phyloP scores from a whole-genome alignment of 2,888 invertebrate genomes.

The Mongoloraphidia duomilia region DNA sequence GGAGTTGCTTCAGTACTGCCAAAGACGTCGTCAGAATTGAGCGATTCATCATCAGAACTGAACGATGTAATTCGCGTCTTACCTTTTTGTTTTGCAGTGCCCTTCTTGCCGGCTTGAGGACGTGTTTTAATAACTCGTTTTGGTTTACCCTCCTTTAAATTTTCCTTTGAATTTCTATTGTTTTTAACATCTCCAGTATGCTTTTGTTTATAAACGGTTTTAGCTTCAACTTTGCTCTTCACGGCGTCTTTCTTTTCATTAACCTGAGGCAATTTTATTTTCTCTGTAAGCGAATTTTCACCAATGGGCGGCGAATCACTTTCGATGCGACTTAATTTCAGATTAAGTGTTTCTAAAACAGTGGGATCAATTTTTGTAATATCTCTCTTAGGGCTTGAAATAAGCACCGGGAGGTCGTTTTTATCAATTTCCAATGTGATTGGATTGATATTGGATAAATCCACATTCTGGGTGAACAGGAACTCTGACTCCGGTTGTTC shows the following conservation, averaged over 20 bases:
- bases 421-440: conserved; percentile 57
- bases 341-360: conserved; percentile 51
- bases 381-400: conserved; percentile 55
- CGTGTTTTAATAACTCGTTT: conserved; percentile 48
- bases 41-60: conserved; percentile 60
- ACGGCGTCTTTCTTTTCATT: conserved; percentile 13
- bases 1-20: conserved; percentile 63
- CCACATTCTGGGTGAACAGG: conserved; percentile 60
- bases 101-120: conserved; percentile 42
- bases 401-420: conserved; percentile 38
- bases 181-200: conserved; percentile 28
- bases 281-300: conserved; percentile 41
- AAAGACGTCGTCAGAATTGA: conserved; percentile 64
- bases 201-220: conserved; percentile 13
- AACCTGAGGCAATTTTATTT: conserved; percentile 10
- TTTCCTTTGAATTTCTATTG: conserved; percentile 11
- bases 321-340: conserved; percentile 60
- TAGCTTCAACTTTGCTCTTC: conserved; percentile 17
- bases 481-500: conserved; percentile 46
- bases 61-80: conserved; percentile 63
- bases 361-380: conserved; percentile 57
- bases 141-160: conserved; percentile 45
- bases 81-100: conserved; percentile 45
- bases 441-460: conserved; percentile 58
- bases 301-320: conserved; percentile 63